Percentiles rank a stretch among this genome's conserved stretches.
Conservation (phyloP, 1,140 invertebrate genomes). For the Drosophila navojoa region DNA sequence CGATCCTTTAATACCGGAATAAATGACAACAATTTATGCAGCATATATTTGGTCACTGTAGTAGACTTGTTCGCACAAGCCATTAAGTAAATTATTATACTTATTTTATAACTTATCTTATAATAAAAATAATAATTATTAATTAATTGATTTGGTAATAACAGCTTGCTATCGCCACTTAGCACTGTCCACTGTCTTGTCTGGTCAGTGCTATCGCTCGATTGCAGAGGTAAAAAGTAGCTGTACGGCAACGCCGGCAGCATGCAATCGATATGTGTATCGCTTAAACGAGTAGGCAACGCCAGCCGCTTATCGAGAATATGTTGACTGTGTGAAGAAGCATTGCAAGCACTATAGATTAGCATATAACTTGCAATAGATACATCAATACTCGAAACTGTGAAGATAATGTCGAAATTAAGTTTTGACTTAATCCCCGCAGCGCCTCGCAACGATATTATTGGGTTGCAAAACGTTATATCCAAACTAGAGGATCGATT, state of each 20-base stretch:
- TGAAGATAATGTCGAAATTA: neutral
- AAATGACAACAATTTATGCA: too few species aligned
- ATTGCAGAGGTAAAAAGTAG: neutral
- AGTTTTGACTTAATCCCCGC: neutral
- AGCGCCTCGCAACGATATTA: neutral
- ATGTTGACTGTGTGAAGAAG: neutral
- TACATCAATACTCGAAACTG: neutral
- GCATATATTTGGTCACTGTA: too few species aligned
- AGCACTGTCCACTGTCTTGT: too few species aligned
- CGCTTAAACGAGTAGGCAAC: slow-evolving; percentile 16
- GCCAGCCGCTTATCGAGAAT: slow-evolving; percentile 12
- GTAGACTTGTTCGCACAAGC: too few species aligned
- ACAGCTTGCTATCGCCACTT: too few species aligned
- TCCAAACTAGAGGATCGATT: slow-evolving; percentile 13
- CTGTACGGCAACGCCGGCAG: slow-evolving; percentile 21
- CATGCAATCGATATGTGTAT: slow-evolving; percentile 28
- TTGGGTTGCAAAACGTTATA: neutral
- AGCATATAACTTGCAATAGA: neutral
- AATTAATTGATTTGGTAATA: neutral
- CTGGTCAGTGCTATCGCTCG: too few species aligned
- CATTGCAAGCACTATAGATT: neutral
- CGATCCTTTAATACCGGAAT: neutral
- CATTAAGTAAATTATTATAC: too few species aligned
- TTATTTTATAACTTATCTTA: too few species aligned
- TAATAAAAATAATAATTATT: too few species aligned